A percentile compares a stretch with the other conserved stretches of the same genome.
Conservation (phyloP, 2,888 invertebrate species). For the Antitype chi region DNA sequence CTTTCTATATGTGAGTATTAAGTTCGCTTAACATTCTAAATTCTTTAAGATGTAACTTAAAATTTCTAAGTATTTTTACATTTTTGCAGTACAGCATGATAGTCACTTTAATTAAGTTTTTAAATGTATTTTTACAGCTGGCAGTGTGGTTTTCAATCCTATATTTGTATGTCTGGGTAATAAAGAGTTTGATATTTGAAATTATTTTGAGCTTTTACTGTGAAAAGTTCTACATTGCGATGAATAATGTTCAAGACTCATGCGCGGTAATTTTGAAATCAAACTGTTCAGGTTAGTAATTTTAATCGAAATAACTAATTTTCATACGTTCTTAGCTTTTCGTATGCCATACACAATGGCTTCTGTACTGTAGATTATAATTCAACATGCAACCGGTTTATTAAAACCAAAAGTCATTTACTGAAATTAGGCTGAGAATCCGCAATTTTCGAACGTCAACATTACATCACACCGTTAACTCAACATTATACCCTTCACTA, state of each 20-base stretch:
- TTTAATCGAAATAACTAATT: background rate
- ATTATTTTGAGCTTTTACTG: background rate
- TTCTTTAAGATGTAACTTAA: background rate
- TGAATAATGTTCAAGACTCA: constrained; percentile 1
- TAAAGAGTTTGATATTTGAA: constrained; percentile 5
- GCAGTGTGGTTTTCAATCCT: background rate
- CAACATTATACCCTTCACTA: no score
- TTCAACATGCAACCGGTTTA: no score
- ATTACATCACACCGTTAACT: no score
- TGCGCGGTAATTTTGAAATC: background rate
- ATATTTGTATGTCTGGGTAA: background rate
- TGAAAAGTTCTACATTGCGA: background rate
- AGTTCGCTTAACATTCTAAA: background rate
- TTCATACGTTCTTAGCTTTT: background rate
- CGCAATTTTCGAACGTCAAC: no score
- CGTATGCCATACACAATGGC: no score
- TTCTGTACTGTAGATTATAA: no score
- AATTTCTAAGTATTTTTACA: background rate
- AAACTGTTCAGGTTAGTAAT: background rate
- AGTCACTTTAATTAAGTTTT: no score
- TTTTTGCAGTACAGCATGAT: no score
- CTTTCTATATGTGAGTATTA: background rate
- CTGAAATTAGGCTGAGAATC: no score
- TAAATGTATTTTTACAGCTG: background rate
- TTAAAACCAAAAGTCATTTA: no score